Evolutionary conservation across 2,113 vertebrate species (phyloP).

Genomic region (Loxodonta africana): DNA sequence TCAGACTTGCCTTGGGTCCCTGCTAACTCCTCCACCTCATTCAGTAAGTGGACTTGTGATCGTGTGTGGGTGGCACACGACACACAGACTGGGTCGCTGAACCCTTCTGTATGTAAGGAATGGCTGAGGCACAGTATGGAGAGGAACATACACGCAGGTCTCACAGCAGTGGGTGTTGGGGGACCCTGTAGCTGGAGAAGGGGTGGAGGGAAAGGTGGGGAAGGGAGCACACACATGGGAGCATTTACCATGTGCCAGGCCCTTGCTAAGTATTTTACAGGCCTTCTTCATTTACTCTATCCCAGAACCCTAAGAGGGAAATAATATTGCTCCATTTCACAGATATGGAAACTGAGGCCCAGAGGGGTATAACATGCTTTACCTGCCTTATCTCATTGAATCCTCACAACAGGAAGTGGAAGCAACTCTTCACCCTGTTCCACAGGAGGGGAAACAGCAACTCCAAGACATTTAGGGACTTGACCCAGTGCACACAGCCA

Average conservation of each 20-base stretch:
- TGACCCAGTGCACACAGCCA: not conserved
- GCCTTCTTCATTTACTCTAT: not conserved
- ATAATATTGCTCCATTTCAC: not conserved
- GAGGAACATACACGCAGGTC: accelerated
- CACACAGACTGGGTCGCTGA: not conserved
- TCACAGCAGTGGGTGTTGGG: not conserved
- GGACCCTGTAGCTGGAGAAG: not conserved
- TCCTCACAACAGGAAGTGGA: not conserved
- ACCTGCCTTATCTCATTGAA: not conserved
- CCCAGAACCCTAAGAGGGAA: not conserved
- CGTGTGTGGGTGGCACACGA: not conserved
- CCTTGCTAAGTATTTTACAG: not conserved
- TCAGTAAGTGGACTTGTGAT: not conserved
- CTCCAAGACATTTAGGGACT: not conserved
- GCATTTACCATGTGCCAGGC: not conserved
- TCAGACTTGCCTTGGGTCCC: not conserved
- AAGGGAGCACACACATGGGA: accelerated
- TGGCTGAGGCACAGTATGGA: accelerated
- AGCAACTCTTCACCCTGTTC: accelerated
- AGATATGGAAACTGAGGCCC: not conserved
- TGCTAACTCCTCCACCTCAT: not conserved
- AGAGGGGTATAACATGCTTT: no score
- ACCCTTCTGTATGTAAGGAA: not conserved
- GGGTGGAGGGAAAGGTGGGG: no score
- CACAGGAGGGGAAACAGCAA: not conserved